Base-by-base conservation (phyloP, 2,113 vertebrate species). In the Centropus bengalensis region DNA sequence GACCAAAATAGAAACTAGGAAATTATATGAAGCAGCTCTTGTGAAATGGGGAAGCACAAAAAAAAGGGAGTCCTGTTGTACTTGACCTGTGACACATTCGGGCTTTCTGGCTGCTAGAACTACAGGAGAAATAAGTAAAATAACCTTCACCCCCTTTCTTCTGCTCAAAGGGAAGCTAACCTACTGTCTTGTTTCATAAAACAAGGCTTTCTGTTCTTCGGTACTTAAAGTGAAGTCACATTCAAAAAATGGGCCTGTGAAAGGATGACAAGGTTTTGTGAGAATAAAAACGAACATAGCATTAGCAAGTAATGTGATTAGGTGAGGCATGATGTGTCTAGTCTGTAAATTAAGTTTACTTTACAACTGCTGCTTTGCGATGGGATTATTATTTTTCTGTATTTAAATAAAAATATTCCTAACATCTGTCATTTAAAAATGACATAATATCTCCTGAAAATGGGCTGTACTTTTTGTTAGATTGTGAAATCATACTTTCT, bases 181-280 rank as follows among this genome's bases (percentile, higher is more conserved):
- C 67, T 74, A 14, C 90, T 86, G 76, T 90, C 86, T 92, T 32
- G 74, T 93, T 90, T 67, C 47, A 92, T 90, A 73, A 94, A 95
- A 73, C 76, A 80, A 59, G 69, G 73, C 63, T 52, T 77, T 94
- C 45, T 38, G 38, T 55, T 67, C 88, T 74, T 63, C 17, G 63
- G 32, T 86, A 9, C 80, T 93, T 76, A 73, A 54, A 84, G 85
- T 82, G 84, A 89, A 91, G 81, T 83, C 38, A 33, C 26, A 27
- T 80, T 88, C 3, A 47, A 54, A 85, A 83, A 74, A 28, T 11
- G 55, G 30, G 54, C 54, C 45, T 86, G 38, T 33, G 76, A 86
- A 86, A 38, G 64, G 82, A 18, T 90, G 92, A 70, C 76, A 89
- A 47, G 79, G 10, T 86, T 56, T 56, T 73, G 60, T n/a, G 59